These are phyloP conservation scores for Monochamus alternatus DNA, from an alignment of 2,888 invertebrate genomes.

Conservation along the genomic window DNA sequence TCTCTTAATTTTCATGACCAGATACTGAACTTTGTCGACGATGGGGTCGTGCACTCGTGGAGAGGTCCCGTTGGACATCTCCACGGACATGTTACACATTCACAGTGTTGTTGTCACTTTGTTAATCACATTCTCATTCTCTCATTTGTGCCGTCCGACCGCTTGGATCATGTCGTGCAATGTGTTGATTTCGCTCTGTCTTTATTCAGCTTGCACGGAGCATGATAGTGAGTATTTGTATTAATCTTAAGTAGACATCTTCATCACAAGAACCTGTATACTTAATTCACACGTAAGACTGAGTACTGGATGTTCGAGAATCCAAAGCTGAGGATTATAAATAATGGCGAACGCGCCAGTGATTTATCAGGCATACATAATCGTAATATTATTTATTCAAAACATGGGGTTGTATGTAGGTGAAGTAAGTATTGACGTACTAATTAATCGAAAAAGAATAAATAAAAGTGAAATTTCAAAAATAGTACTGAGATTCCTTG, in stretches of 20 bases:
- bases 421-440: too few species aligned
- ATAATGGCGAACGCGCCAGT: too few species aligned
- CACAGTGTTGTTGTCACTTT: conserved; percentile 46
- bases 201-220: conserved; percentile 89
- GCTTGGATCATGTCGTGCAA: conserved; percentile 66
- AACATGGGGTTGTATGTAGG: too few species aligned
- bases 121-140: conserved; percentile 47
- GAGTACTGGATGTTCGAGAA: too few species aligned
- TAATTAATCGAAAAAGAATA: too few species aligned
- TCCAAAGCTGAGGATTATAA: too few species aligned
- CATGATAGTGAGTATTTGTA: conserved; percentile 88
- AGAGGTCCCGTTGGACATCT: conserved; percentile 29
- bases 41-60: conserved; percentile 43
- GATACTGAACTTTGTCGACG: conserved; percentile 50
- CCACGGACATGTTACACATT: conserved; percentile 54
- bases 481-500: too few species aligned
- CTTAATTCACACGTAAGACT: conserved; percentile 4
- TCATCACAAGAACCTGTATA: conserved; percentile 19
- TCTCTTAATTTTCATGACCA: conserved; percentile 46
- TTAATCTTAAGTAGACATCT: conserved; percentile 38
- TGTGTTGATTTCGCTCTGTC: conserved; percentile 78
- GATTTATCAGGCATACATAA: too few species aligned
- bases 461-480: too few species aligned
- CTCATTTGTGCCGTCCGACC: conserved; percentile 54
- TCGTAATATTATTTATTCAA: too few species aligned